Evolutionary conservation across 2,888 invertebrate genomes (phyloP).

Genomic region (Tetragonula carbonaria): DNA sequence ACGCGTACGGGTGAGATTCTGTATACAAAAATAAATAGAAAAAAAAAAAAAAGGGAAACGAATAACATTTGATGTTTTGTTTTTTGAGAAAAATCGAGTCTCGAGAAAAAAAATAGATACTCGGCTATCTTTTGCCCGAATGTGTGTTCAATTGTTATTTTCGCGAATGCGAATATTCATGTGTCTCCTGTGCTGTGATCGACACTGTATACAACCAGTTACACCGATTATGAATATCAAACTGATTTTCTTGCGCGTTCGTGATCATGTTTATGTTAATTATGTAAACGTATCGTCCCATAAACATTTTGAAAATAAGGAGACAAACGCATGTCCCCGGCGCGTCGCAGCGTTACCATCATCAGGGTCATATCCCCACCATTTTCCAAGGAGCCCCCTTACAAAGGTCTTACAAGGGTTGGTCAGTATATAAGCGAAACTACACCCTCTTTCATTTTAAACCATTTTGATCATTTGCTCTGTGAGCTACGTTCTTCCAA

Average conservation of each 20-base stretch:
- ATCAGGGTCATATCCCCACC: constrained; percentile 63
- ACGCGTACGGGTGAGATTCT: too few relatives aligned
- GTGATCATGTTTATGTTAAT: background rate
- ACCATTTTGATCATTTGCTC: constrained; percentile 62
- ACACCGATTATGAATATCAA: background rate
- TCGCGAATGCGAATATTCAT: too few relatives aligned
- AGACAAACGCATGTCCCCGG: constrained; percentile 68
- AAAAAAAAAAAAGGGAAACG: too few relatives aligned
- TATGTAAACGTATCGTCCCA: background rate
- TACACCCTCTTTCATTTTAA: constrained; percentile 62
- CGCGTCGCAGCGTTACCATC: constrained; percentile 57
- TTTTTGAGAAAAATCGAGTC: too few relatives aligned
- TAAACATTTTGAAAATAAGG: constrained; percentile 47
- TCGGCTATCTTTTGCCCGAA: too few relatives aligned
- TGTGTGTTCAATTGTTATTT: background rate
- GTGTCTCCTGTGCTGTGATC: too few relatives aligned
- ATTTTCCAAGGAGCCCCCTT: constrained; percentile 66
- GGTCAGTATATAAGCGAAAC: constrained; percentile 72
- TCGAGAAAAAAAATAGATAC: too few relatives aligned
- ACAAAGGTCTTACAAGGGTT: constrained; percentile 72
- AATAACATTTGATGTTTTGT: too few relatives aligned
- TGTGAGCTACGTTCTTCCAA: constrained; percentile 16
- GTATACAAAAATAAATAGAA: too few relatives aligned
- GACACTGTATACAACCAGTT: background rate
- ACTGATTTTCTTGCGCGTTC: background rate